Base-by-base conservation (phyloP, 2,113 vertebrate species). In the Pseudorasbora parva region DNA sequence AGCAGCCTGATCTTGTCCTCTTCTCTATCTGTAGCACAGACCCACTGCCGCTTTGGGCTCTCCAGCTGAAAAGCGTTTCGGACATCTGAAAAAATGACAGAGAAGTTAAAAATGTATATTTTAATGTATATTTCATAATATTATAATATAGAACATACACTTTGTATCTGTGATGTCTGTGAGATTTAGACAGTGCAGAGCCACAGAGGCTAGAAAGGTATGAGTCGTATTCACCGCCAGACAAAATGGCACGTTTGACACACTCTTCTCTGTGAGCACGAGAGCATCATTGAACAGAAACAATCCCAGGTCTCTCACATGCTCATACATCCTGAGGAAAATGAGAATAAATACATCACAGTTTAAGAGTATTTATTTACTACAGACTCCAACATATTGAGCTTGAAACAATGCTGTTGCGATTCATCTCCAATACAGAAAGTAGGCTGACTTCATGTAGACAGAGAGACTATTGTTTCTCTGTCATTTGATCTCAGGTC, bases 211-310 rank as follows among this genome's bases (percentile, higher is more conserved):
- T 82, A 94, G 88, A 89, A 96, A 97, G 2, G 91, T 93, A 91
- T 95, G 93, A 11, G 93, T 90, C 60, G 91, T 87, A 19, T 85
- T 89, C 77, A 86, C 82, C 37, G 86, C 86, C 82, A 87, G 37
- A n/a, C 92, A 86, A 90, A 95, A 97, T 2, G 94, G 93, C 17
- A 82, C 88, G 8, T 95, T 88, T 17, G 81, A 89, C 8, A 89
- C 90, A 2, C 54, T 81, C 45, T 87, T 86, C 23, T 83, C 86
- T 0, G 92, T 93, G 87, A 96, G 45, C 59, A 95, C 86, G 78
- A 95, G 75, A 7, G 89, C 88, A 1, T 96, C 95, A 0, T 87
- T 96, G 86, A 96, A 96, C 85, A 97, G 94, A 87, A 96, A 96
- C 80, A 96, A 89, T n/a, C 92, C 93, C 51, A 96, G 87, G 1